Evolutionary conservation across 2,113 vertebrate species (phyloP).

Genomic region (Semnornis frantzii): DNA sequence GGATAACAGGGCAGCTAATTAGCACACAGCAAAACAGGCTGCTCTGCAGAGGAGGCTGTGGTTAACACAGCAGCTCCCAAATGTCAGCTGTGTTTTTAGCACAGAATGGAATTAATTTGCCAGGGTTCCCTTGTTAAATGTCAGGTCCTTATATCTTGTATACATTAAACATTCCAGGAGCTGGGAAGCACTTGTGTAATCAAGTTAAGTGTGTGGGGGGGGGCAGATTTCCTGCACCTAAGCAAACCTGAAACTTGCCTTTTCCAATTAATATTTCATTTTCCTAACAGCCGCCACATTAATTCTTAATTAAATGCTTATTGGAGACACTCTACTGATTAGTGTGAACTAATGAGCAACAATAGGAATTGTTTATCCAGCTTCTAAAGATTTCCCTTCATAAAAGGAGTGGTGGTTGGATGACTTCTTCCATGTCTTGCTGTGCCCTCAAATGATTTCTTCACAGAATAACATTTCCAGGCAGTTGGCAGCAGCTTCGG

Average conservation of each 20-base stretch:
- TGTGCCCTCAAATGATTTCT: neutral
- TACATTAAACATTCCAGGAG: slow-evolving; percentile 63
- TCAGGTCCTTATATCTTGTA: slow-evolving; percentile 51
- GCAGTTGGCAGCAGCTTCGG: neutral
- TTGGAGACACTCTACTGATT: slow-evolving; percentile 59
- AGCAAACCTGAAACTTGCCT: slow-evolving; percentile 58
- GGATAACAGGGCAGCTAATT: slow-evolving; percentile 34
- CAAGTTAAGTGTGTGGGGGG: slow-evolving; percentile 27
- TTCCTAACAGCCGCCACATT: slow-evolving; percentile 38
- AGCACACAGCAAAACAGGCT: neutral
- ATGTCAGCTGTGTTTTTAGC: slow-evolving; percentile 62
- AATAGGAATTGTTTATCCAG: slow-evolving; percentile 60
- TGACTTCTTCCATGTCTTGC: neutral
- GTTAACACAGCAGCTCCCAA: slow-evolving; percentile 7
- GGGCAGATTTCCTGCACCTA: slow-evolving; percentile 20
- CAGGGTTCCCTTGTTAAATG: slow-evolving; percentile 62
- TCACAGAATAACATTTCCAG: neutral
- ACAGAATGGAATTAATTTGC: slow-evolving; percentile 59
- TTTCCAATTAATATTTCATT: slow-evolving; percentile 68
- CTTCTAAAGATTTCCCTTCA: slow-evolving; percentile 19
- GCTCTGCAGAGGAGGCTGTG: slow-evolving; percentile 1
- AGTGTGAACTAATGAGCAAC: slow-evolving; percentile 56
- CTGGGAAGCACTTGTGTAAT: slow-evolving; percentile 60
- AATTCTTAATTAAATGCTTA: slow-evolving; percentile 72
- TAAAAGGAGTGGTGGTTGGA: neutral